These are phyloP conservation scores for Montipora capricornis DNA, from an alignment of 64 coral and sea anemone species.

Conservation along the genomic window DNA sequence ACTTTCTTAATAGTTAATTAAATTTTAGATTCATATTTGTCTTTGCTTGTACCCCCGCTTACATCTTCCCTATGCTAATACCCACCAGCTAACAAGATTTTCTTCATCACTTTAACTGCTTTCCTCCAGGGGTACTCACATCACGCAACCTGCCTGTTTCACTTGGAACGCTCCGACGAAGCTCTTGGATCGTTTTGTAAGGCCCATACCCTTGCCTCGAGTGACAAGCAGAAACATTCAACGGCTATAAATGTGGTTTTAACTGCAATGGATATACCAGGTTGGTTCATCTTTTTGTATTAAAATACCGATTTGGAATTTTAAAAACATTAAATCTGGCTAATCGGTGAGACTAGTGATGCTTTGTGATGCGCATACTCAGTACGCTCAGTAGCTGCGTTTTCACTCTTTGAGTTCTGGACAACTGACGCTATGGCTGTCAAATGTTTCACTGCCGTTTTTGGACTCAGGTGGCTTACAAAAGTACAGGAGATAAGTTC, in stretches of 20 bases:
- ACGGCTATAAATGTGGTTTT: constrained; percentile 37
- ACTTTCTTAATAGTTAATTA: too few species aligned
- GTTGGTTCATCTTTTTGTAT: background rate
- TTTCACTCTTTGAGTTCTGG: too few species aligned
- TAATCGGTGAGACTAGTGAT: background rate
- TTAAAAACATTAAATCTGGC: background rate
- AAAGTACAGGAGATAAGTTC: too few species aligned
- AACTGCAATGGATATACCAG: constrained; percentile 7
- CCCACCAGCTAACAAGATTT: too few species aligned
- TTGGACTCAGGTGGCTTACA: too few species aligned
- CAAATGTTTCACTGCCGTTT: too few species aligned
- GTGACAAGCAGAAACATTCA: background rate
- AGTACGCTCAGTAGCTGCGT: too few species aligned
- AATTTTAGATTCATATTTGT: too few species aligned
- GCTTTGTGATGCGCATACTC: background rate
- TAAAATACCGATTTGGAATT: background rate
- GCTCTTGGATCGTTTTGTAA: constrained; percentile 38
- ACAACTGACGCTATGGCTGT: too few species aligned
- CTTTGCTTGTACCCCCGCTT: too few species aligned
- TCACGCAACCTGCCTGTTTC: constrained; percentile 8
- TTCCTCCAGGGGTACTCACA: constrained; percentile 43
- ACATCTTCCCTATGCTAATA: too few species aligned
- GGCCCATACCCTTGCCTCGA: constrained; percentile 2
- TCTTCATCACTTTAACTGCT: background rate
- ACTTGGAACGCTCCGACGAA: constrained; percentile 15